Percentiles rank a stretch among this genome's conserved stretches.
Evolutionary conservation across 2,888 invertebrate genomes (phyloP).

Genomic region (Standfussiana lucernea): DNA sequence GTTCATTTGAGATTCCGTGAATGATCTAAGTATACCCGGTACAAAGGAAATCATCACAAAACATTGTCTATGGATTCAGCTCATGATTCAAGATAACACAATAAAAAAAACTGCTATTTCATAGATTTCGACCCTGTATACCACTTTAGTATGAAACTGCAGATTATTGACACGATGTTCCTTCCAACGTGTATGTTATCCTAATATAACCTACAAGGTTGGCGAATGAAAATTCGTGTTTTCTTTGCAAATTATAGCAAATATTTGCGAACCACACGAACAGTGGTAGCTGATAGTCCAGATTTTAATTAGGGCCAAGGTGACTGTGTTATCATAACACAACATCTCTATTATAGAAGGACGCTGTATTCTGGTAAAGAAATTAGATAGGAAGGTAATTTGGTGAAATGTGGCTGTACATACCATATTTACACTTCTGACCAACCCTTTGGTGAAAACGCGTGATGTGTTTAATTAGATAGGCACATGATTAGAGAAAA

Average conservation of each 20-base stretch:
- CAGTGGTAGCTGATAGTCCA: conserved; percentile 8
- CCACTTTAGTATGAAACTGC: neutral
- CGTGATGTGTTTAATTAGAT: neutral
- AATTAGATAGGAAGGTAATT: neutral
- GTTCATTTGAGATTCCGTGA: no score
- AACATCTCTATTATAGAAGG: neutral
- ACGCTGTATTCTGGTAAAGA: neutral
- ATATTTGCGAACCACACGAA: conserved; percentile 23
- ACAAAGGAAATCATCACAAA: neutral
- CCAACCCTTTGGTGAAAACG: neutral
- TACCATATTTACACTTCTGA: neutral
- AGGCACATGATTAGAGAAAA: no score
- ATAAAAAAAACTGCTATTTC: neutral
- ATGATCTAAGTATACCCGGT: neutral
- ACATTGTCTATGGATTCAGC: neutral
- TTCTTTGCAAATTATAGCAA: conserved; percentile 10
- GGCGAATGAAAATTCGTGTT: neutral
- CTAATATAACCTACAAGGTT: neutral
- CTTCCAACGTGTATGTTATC: neutral
- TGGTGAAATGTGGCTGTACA: neutral
- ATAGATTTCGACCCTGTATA: neutral
- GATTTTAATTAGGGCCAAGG: conserved; percentile 52
- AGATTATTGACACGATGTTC: neutral
- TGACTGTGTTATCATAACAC: conserved; percentile 38
- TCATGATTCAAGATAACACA: neutral